A percentile compares a stretch with the other conserved stretches of the same genome.
Conservation (phyloP, 2,888 invertebrate genomes). For the Epirrhoe tristata region DNA sequence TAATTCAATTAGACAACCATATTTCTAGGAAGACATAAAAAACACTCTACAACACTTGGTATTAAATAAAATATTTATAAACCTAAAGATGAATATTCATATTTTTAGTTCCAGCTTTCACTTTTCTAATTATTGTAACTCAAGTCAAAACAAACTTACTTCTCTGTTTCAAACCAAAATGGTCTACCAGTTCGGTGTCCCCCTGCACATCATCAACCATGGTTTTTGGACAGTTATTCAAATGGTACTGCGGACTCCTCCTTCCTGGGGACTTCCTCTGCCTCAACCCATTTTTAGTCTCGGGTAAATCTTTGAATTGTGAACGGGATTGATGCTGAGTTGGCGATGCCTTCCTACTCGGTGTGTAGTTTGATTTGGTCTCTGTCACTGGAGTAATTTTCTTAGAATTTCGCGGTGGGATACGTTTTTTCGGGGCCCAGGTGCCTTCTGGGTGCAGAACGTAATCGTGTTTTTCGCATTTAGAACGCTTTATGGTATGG, state of each 20-base stretch:
- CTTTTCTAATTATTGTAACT: neutral
- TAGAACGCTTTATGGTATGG: constrained; percentile 59
- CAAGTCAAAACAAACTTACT: constrained; percentile 55
- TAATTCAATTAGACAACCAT: too few relatives aligned
- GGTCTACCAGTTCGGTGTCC: constrained; percentile 47
- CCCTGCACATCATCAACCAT: constrained; percentile 59
- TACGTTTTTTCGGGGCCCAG: constrained; percentile 55
- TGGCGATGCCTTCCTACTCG: constrained; percentile 54
- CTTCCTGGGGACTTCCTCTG: constrained; percentile 50
- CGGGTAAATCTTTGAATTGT: constrained; percentile 49
- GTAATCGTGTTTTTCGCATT: constrained; percentile 52
- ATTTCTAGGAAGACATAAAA: too few relatives aligned
- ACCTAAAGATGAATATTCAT: neutral
- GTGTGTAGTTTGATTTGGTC: constrained; percentile 48
- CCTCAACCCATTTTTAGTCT: constrained; percentile 41
- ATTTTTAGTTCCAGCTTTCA: neutral
- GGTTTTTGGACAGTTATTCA: constrained; percentile 64
- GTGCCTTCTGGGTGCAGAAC: constrained; percentile 47
- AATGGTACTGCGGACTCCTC: constrained; percentile 53
- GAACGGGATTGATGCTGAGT: constrained; percentile 46
- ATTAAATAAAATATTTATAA: neutral
- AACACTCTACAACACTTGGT: too few relatives aligned
- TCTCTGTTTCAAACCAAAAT: constrained; percentile 59
- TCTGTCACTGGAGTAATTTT: constrained; percentile 56
- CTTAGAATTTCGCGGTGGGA: constrained; percentile 50